Base-by-base conservation (phyloP, 2,888 invertebrate genomes). In the Desoria tigrina region DNA sequence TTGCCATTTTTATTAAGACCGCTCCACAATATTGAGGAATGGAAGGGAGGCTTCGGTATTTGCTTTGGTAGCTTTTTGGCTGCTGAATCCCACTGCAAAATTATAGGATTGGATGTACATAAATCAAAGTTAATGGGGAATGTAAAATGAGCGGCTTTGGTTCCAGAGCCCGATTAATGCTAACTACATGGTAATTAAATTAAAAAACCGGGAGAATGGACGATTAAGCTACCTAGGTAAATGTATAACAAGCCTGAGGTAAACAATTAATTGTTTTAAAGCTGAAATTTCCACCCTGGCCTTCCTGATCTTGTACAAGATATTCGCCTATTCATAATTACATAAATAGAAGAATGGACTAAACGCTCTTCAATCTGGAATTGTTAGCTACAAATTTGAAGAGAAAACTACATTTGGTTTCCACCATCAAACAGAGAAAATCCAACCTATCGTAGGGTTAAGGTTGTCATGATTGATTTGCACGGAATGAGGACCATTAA, bases 91-190 rank as follows among this genome's bases (percentile, higher is more conserved):
- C 24, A 21, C 39, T 21, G 21, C 39, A 18, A 58, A 58, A 58
- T 58, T 58, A 58, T 27, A 58, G 58, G 58, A 45, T 37, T 27
- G 7, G 16, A 27, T 58, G 7, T 16, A 45, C 26, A 58, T 58
- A 45, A 58, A 58, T 58, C 28, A 49, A 28, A 42, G 9, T 24
- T 39, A 58, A 58, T 58, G 58, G 49, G 39, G 42, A 57, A 27
- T 26, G n/a, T 4, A 55, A 57, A 39, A 57, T 23, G 21, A 57
- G 39, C 56, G 56, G 56, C 56, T 57, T 16, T 18, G 39, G 28
- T 55, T 32, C 6, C 32, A 21, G 7, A 51, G 24, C 24, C 26
- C 51, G 26, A 51, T 54, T 54, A n/a, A 54, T 32, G 54, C 21
- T 54, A 27, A 54, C 26, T 54, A 27, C 54, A 26, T 28, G 54